These are phyloP conservation scores for Cheilinus undulatus DNA, from an alignment of 2,113 vertebrate species.

Conservation along the genomic window DNA sequence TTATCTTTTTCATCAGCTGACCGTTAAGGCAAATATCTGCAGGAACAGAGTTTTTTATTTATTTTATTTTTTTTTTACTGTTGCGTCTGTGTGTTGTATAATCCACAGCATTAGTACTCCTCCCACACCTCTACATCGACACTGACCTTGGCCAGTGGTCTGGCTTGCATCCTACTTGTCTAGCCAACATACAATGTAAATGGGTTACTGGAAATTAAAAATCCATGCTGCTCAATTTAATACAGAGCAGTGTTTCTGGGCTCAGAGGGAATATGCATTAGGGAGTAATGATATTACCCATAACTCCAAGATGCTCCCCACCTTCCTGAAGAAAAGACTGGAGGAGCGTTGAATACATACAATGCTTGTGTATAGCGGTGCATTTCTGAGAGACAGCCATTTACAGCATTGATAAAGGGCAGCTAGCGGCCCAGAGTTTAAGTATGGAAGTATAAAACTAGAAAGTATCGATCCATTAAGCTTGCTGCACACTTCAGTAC, in stretches of 20 bases:
- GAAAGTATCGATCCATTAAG: neutral
- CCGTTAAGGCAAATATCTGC: too few species aligned
- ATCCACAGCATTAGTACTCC: conserved; percentile 57
- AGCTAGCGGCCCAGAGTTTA: neutral
- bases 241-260: conserved; percentile 48
- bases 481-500: neutral
- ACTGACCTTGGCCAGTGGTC: conserved; percentile 60
- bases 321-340: conserved; percentile 30
- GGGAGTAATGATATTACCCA: conserved; percentile 66
- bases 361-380: conserved; percentile 4
- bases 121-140: conserved; percentile 54
- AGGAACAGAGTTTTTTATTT: too few species aligned
- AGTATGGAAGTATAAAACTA: neutral
- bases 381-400: conserved; percentile 4
- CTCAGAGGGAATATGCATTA: conserved; percentile 68
- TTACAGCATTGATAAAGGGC: conserved; percentile 1
- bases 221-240: conserved; percentile 72
- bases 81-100: conserved; percentile 1
- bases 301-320: conserved; percentile 6
- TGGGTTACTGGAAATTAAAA: conserved; percentile 79
- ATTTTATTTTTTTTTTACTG: too few species aligned
- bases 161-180: conserved; percentile 60
- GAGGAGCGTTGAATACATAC: conserved; percentile 26
- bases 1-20: neutral
- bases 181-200: conserved; percentile 72